Evolutionary conservation across 1,140 invertebrate genomes (phyloP).

Genomic region (Drosophila erecta): DNA sequence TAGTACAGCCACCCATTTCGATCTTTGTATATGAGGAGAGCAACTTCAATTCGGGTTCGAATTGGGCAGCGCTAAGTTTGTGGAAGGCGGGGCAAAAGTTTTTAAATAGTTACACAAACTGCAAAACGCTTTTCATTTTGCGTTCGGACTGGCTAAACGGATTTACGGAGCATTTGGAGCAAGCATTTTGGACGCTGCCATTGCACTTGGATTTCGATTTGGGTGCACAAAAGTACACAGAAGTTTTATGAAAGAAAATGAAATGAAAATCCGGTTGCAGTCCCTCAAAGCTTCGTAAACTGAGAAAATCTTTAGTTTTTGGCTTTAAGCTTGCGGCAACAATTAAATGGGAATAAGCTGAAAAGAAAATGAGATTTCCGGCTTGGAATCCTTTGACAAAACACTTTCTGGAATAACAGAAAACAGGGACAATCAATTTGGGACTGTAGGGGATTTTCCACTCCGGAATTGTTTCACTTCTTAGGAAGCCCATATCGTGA

Average conservation of each 20-base stretch:
- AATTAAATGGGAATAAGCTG: slow-evolving; percentile 60
- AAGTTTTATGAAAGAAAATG: slow-evolving; percentile 74
- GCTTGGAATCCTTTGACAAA: slow-evolving; percentile 9
- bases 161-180: slow-evolving; percentile 59
- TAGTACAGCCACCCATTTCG: not conserved
- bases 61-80: not conserved
- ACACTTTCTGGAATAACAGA: slow-evolving; percentile 3
- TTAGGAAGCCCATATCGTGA: slow-evolving; percentile 12
- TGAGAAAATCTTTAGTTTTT: slow-evolving; percentile 47
- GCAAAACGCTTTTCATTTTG: slow-evolving; percentile 63
- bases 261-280: slow-evolving; percentile 66
- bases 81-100: slow-evolving; percentile 45
- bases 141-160: slow-evolving; percentile 43
- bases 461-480: slow-evolving; percentile 40
- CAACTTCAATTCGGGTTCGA: too few relatives aligned
- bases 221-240: slow-evolving; percentile 64
- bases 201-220: slow-evolving; percentile 69
- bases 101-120: slow-evolving; percentile 72
- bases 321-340: slow-evolving; percentile 61
- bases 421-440: slow-evolving; percentile 32
- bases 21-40: slow-evolving; percentile 1
- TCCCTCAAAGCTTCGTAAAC: slow-evolving; percentile 46
- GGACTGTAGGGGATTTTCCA: slow-evolving; percentile 5
- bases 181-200: slow-evolving; percentile 34
- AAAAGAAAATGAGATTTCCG: slow-evolving; percentile 24